Evolutionary conservation across 2,888 invertebrate genomes (phyloP).

Genomic region (Ormyrus nitidulus): DNA sequence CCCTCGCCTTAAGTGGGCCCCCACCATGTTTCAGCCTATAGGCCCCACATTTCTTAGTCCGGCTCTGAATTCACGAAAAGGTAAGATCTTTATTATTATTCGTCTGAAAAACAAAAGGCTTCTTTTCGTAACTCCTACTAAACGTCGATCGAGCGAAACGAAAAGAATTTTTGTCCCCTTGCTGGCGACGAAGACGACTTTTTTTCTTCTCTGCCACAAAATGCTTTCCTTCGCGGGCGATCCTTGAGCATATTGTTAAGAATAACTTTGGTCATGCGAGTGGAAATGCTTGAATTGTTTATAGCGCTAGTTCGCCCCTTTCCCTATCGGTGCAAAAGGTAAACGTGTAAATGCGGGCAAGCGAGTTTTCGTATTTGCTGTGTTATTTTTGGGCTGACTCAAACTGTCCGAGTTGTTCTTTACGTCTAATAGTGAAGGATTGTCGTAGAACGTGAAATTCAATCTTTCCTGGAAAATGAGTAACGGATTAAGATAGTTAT

Average conservation of each 20-base stretch:
- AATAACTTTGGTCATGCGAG: conserved; percentile 40
- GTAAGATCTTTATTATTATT: conserved; percentile 34
- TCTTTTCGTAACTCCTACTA: neutral
- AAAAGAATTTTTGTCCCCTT: conserved; percentile 31
- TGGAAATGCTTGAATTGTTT: neutral
- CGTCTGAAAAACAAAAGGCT: conserved; percentile 28
- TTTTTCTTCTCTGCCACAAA: neutral
- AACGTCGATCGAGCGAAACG: conserved; percentile 22
- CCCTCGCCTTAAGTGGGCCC: too few relatives aligned
- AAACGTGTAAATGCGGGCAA: conserved; percentile 11
- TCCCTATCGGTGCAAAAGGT: conserved; percentile 11
- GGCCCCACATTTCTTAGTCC: too few relatives aligned
- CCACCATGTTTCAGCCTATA: too few relatives aligned
- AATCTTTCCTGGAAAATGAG: too few relatives aligned
- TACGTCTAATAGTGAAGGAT: too few relatives aligned
- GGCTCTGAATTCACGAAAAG: too few relatives aligned
- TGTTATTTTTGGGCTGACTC: too few relatives aligned
- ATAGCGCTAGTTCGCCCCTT: too few relatives aligned
- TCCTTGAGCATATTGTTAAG: neutral
- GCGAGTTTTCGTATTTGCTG: too few relatives aligned
- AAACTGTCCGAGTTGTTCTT: too few relatives aligned
- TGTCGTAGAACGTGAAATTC: too few relatives aligned
- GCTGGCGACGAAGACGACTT: neutral
- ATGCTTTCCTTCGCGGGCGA: neutral
- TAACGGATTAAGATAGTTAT: too few relatives aligned